Percentiles rank a stretch among this genome's conserved stretches.
Conservation (phyloP, 2,888 invertebrate genomes). For the Leptinotarsa tumamoca region DNA sequence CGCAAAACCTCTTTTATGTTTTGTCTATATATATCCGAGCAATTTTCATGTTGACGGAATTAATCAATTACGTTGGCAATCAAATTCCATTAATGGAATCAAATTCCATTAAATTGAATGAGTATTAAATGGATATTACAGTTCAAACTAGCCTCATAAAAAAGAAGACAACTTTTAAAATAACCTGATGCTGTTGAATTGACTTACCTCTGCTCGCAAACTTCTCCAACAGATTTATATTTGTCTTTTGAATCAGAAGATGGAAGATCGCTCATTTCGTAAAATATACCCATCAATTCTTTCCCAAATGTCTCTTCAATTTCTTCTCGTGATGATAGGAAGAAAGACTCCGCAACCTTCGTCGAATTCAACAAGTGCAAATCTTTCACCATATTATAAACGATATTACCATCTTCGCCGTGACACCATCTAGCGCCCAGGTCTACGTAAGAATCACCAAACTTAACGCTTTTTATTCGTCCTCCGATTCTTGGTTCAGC, state of each 20-base stretch:
- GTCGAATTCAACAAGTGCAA: constrained; percentile 38
- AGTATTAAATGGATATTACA: too few relatives aligned
- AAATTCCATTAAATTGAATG: too few relatives aligned
- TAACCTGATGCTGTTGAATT: too few relatives aligned
- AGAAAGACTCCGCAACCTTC: constrained; percentile 11
- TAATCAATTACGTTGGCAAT: too few relatives aligned
- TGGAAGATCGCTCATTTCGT: constrained; percentile 6
- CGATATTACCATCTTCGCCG: constrained; percentile 53
- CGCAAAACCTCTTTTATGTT: too few relatives aligned
- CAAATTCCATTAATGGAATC: too few relatives aligned
- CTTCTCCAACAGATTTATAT: constrained; percentile 33
- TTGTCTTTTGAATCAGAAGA: constrained; percentile 22
- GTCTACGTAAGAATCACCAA: constrained; percentile 52
- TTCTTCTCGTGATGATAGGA: constrained; percentile 61
- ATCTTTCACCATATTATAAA: constrained; percentile 51
- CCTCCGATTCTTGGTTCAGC: constrained; percentile 62
- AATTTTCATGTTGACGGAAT: too few relatives aligned
- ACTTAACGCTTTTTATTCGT: constrained; percentile 29
- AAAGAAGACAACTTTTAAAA: too few relatives aligned
- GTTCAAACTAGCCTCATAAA: too few relatives aligned
- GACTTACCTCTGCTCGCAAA: constrained; percentile 40
- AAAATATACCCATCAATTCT: constrained; percentile 21
- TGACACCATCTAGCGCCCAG: constrained; percentile 56
- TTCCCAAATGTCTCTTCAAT: constrained; percentile 17
- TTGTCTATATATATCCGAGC: too few relatives aligned